phyloP scores from a whole-genome alignment of 1,140 invertebrate species.

The Drosophila nasuta region DNA sequence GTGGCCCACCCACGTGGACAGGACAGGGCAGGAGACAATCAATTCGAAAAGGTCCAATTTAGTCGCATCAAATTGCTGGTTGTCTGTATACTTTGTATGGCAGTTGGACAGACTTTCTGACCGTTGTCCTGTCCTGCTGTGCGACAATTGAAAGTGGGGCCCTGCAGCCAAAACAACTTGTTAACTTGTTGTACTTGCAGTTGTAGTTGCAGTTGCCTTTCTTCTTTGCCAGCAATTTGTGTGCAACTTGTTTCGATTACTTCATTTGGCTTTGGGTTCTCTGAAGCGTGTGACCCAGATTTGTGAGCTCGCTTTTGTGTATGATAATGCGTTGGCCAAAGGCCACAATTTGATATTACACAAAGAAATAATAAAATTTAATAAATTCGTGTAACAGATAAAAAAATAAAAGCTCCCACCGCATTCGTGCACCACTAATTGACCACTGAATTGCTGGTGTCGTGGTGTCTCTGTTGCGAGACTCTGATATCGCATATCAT shows the following conservation, averaged over 20 bases:
- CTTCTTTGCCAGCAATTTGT: constrained; percentile 32
- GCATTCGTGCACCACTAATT: constrained; percentile 67
- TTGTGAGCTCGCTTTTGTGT: constrained; percentile 49
- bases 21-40: constrained; percentile 57
- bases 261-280: constrained; percentile 47
- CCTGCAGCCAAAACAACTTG: constrained; percentile 55
- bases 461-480: neutral
- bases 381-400: constrained; percentile 13
- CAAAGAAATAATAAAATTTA: constrained; percentile 45
- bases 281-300: constrained; percentile 68
- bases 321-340: constrained; percentile 52
- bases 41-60: constrained; percentile 65
- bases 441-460: constrained; percentile 27
- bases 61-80: constrained; percentile 44
- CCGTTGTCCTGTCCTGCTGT: constrained; percentile 36
- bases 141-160: constrained; percentile 72
- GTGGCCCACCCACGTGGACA: constrained; percentile 63
- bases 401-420: constrained; percentile 40
- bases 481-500: constrained; percentile 66
- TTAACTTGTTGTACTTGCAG: constrained; percentile 69
- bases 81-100: constrained; percentile 6
- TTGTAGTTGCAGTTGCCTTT: constrained; percentile 30
- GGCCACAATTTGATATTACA: constrained; percentile 51
- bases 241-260: constrained; percentile 60
- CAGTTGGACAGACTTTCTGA: neutral